These are phyloP conservation scores for Teleogryllus occipitalis DNA, from an alignment of 1,140 invertebrate species.

Conservation along the genomic window DNA sequence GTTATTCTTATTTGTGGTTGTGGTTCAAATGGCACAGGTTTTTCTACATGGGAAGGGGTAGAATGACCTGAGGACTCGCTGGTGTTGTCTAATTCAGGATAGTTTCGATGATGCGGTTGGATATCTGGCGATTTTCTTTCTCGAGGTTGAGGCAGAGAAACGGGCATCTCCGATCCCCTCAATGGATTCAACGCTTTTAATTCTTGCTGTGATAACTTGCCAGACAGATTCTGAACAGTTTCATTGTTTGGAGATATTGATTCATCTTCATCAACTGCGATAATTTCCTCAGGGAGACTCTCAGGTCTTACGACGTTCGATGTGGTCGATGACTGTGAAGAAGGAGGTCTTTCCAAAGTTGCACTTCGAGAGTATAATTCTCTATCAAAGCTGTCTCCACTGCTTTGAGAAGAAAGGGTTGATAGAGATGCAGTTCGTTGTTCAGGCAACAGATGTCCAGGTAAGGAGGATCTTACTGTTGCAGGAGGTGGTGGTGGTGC, in stretches of 20 bases:
- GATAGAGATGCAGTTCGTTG: background rate
- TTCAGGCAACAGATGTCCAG: background rate
- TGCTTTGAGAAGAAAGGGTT: background rate
- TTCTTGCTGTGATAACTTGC: background rate
- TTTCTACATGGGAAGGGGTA: too few species aligned
- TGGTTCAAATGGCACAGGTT: background rate
- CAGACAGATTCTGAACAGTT: too few species aligned
- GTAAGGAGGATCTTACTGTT: background rate
- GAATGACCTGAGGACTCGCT: too few species aligned
- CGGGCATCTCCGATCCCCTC: background rate
- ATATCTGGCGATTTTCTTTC: background rate
- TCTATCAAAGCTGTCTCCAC: background rate
- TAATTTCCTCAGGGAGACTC: background rate
- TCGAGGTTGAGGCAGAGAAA: background rate
- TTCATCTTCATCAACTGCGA: background rate
- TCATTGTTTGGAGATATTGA: background rate
- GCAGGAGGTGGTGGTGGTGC: slow-evolving; percentile 12
- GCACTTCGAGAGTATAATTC: background rate
- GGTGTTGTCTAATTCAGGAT: background rate
- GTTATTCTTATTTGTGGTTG: background rate
- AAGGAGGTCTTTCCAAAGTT: background rate
- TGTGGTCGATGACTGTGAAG: background rate
- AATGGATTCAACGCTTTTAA: background rate
- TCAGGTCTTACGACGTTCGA: background rate
- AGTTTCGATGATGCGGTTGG: background rate